A percentile compares a stretch with the other conserved stretches of the same genome.
These are phyloP conservation scores for Apamea anceps DNA, from an alignment of 2,888 invertebrate species.

Conservation along the genomic window DNA sequence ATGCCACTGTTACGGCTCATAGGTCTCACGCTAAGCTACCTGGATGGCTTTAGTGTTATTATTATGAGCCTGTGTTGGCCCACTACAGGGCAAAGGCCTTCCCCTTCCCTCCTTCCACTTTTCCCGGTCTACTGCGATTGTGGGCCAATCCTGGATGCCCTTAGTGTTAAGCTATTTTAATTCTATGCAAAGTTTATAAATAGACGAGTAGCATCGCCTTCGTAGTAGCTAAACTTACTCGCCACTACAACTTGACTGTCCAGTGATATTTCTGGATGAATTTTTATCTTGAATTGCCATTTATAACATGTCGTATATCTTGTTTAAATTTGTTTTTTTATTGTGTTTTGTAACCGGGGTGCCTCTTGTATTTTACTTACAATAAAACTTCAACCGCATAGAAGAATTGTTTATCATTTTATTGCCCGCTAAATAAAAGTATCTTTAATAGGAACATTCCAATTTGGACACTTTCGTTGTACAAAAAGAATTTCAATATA, in stretches of 20 bases:
- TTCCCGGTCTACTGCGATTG: too few species aligned
- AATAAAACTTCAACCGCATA: slow-evolving; percentile 23
- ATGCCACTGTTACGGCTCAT: slow-evolving; percentile 79
- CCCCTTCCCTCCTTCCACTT: too few species aligned
- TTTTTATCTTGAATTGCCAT: slow-evolving; percentile 17
- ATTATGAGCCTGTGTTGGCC: too few species aligned
- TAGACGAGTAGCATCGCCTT: slow-evolving; percentile 64
- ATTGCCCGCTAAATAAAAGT: slow-evolving; percentile 30
- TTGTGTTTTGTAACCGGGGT: slow-evolving; percentile 20
- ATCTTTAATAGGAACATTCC: slow-evolving; percentile 47
- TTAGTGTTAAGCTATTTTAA: slow-evolving; percentile 72
- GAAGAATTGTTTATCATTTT: slow-evolving; percentile 37
- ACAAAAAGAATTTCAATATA: slow-evolving; percentile 48
- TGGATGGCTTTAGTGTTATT: slow-evolving; percentile 65
- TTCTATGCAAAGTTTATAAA: slow-evolving; percentile 71
- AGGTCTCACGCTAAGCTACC: slow-evolving; percentile 74
- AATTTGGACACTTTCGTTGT: slow-evolving; percentile 30
- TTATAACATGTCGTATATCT: slow-evolving; percentile 12
- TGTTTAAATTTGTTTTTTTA: slow-evolving; percentile 24
- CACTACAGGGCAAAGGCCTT: too few species aligned
- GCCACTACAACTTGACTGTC: slow-evolving; percentile 44
- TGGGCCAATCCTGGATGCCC: too few species aligned
- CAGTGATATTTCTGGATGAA: slow-evolving; percentile 41
- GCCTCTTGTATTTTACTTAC: slow-evolving; percentile 13
- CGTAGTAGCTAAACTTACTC: slow-evolving; percentile 41